Evolutionary conservation across 1,140 invertebrate species (phyloP).

Genomic region (Bilobella aurantiaca): DNA sequence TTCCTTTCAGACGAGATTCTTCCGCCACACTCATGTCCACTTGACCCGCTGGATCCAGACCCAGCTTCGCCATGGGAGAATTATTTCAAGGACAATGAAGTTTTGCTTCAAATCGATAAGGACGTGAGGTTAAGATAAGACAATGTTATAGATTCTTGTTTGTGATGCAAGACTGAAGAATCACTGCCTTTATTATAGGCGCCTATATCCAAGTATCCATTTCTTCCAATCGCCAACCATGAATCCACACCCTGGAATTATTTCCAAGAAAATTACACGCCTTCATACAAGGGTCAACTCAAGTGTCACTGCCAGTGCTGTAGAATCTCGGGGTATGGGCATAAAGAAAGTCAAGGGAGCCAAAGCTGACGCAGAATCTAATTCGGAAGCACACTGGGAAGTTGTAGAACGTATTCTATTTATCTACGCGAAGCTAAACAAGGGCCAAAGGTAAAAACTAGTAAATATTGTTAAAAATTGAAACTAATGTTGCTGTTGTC

Average conservation of each 20-base stretch:
- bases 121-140: constrained; percentile 63
- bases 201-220: constrained; percentile 83
- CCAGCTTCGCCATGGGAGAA: constrained; percentile 87
- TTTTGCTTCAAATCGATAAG: constrained; percentile 91
- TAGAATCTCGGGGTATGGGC: constrained; percentile 76
- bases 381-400: constrained; percentile 80
- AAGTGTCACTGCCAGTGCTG: constrained; percentile 69
- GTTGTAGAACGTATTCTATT: constrained; percentile 94
- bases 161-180: neutral
- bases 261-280: constrained; percentile 61
- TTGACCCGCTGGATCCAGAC: constrained; percentile 87
- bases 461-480: too few relatives aligned
- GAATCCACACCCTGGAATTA: constrained; percentile 39
- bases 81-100: constrained; percentile 94
- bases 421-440: constrained; percentile 94
- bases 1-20: constrained; percentile 62
- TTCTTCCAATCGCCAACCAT: constrained; percentile 23
- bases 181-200: constrained; percentile 42
- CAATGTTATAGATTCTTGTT: neutral
- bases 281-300: constrained; percentile 76
- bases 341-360: constrained; percentile 62
- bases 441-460: constrained; percentile 66
- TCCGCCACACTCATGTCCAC: constrained; percentile 49
- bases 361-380: neutral
- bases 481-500: too few relatives aligned